Evolutionary conservation across 2,888 invertebrate genomes (phyloP).

Genomic region (Sesia bembeciformis): DNA sequence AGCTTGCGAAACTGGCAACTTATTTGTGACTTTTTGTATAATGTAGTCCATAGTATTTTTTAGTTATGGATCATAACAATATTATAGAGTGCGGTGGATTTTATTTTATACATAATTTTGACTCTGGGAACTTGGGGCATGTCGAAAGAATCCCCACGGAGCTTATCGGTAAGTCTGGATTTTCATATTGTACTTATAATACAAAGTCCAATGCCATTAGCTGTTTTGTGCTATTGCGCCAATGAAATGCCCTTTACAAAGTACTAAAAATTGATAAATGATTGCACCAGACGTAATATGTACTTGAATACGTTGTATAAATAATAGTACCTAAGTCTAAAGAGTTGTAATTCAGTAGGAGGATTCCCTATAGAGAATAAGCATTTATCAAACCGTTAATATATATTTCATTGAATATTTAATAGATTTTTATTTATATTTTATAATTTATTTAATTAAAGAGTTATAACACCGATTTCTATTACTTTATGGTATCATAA

Average conservation of each 20-base stretch:
- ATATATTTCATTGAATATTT: no score
- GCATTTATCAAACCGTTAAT: no score
- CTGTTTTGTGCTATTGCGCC: slow-evolving; percentile 8
- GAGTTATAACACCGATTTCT: no score
- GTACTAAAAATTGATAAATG: neutral
- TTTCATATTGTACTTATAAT: slow-evolving; percentile 11
- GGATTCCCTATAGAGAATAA: no score
- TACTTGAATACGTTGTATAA: neutral
- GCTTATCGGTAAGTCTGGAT: slow-evolving; percentile 64
- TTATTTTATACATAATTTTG: slow-evolving; percentile 89
- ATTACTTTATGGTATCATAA: no score
- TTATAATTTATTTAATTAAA: no score
- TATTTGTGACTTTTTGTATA: slow-evolving; percentile 48
- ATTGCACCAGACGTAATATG: neutral
- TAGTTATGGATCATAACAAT: slow-evolving; percentile 63
- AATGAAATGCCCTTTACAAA: slow-evolving; percentile 2
- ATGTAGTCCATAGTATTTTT: slow-evolving; percentile 54
- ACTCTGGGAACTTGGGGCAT: slow-evolving; percentile 90
- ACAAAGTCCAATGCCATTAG: slow-evolving; percentile 25
- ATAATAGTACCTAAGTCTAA: no score
- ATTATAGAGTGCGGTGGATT: slow-evolving; percentile 81
- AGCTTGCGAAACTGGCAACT: slow-evolving; percentile 37
- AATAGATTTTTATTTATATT: no score
- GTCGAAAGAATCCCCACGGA: slow-evolving; percentile 82
- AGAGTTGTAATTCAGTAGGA: no score